Evolutionary conservation across 2,888 invertebrate species (phyloP).

Genomic region (Athrips mouffetella): DNA sequence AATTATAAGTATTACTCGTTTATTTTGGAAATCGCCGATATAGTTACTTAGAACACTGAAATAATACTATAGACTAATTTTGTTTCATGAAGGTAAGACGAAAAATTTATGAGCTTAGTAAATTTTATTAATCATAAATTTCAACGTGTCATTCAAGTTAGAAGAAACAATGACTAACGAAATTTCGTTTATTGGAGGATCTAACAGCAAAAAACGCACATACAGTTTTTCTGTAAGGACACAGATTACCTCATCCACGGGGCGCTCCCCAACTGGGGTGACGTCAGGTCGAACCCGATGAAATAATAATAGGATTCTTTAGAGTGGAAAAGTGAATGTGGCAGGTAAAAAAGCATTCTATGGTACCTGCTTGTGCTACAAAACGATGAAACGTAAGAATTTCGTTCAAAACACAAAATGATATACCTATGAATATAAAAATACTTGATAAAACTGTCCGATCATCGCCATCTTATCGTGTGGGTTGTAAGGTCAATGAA

Average conservation of each 20-base stretch:
- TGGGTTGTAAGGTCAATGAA: background rate
- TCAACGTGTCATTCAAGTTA: background rate
- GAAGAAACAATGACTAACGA: slow-evolving; percentile 43
- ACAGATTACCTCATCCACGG: slow-evolving; percentile 56
- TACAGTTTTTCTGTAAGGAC: slow-evolving; percentile 44
- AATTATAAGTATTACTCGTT: too few species aligned
- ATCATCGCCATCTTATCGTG: background rate
- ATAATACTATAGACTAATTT: too few species aligned
- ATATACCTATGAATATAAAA: too few species aligned
- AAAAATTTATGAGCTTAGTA: too few species aligned
- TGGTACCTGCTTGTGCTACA: slow-evolving; percentile 19
- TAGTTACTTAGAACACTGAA: too few species aligned
- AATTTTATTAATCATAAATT: too few species aligned
- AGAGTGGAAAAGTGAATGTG: slow-evolving; percentile 47
- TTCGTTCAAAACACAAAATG: too few species aligned
- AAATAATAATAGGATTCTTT: slow-evolving; percentile 42
- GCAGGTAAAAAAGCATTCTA: slow-evolving; percentile 26
- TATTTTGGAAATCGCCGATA: too few species aligned
- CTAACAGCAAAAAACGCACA: slow-evolving; percentile 34
- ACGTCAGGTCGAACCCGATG: slow-evolving; percentile 45
- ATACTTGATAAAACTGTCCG: too few species aligned
- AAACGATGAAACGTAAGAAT: background rate
- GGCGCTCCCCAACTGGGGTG: slow-evolving; percentile 40
- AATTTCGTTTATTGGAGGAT: slow-evolving; percentile 39
- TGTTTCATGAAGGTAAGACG: too few species aligned